Evolutionary conservation across 2,113 vertebrate genomes (phyloP), one percentile per base, ranked within the genome.

Genomic region (Seriola quinqueradiata): DNA sequence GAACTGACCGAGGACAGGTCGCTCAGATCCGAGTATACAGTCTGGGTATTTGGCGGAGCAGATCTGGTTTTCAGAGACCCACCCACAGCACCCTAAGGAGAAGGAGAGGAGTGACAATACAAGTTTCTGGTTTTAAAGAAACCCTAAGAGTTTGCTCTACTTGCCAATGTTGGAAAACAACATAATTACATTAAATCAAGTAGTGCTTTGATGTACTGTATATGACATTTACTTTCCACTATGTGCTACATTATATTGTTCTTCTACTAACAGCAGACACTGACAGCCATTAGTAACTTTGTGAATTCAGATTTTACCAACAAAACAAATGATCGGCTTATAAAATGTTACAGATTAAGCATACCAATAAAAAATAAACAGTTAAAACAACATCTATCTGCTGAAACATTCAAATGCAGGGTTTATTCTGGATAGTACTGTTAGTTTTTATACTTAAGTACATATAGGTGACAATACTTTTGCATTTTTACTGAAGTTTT

Each of bases 51-150:
- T 5, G 78, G 71, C 3, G 88, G 36, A 1, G 65, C 0, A 32
- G 38, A 1, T 54, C 19, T 64, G 77, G 66, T 63, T 84, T 55
- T 32, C 0, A 14, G 13, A 50, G 79, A 60, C 2, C 10, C 86
- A 5, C 6, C 70, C 84, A 82, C 65, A 67, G 81, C 75, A 74
- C 76, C 88, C 94, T 95, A n/a, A 4, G 65, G 36, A 77, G 8
- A 80, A n/a, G 23, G 0, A 48, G 1, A 55, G 32, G 25, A 54
- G 50, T n/a, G 19, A 25, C 2, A 48, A 48, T 32, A n/a, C 0
- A n/a, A 52, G 9, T 17, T 32, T 11, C 54, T 42, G 17, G 13
- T 7, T 42, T 44, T n/a, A 14, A 58, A 28, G 14, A 50, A 19
- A 6, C 3, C 25, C 1, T 7, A 1, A 5, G 57, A 58, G 12